Conservation (phyloP, 2,888 invertebrate species). For the Amaurobius ferox region DNA sequence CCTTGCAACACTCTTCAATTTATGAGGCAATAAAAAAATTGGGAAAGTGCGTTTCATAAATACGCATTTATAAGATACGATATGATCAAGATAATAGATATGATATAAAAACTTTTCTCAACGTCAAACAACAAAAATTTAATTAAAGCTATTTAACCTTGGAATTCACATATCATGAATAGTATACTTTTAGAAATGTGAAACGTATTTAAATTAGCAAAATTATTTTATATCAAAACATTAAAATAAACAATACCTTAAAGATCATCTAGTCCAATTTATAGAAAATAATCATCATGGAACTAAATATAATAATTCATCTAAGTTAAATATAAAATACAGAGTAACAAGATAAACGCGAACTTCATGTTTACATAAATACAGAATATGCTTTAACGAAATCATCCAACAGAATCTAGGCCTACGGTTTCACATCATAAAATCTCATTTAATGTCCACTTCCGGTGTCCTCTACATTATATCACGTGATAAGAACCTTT, state of each 20-base stretch:
- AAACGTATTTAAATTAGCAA: too few species aligned
- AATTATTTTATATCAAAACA: constrained; percentile 25
- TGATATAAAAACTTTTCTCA: too few species aligned
- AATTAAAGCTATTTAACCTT: too few species aligned
- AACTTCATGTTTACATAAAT: constrained; percentile 71
- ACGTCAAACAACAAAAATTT: too few species aligned
- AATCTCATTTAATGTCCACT: constrained; percentile 63
- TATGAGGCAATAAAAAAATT: too few species aligned
- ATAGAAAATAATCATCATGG: constrained; percentile 14
- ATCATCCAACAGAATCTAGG: constrained; percentile 67
- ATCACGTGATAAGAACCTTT: constrained; percentile 63
- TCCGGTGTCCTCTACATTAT: constrained; percentile 71
- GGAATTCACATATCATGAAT: too few species aligned
- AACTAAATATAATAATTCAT: constrained; percentile 36
- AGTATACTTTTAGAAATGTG: too few species aligned
- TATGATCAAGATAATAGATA: too few species aligned
- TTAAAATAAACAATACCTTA: constrained; percentile 35
- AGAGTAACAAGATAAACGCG: constrained; percentile 54
- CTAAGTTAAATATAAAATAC: constrained; percentile 22
- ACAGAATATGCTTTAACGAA: constrained; percentile 55
- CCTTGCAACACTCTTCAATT: too few species aligned
- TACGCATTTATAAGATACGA: too few species aligned
- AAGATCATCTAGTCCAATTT: constrained; percentile 12
- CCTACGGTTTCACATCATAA: constrained; percentile 57
- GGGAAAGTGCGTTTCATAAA: too few species aligned